Percentiles rank a stretch among this genome's conserved stretches.
Evolutionary conservation across 2,888 invertebrate species (phyloP).

Genomic region (Macropis europaea): DNA sequence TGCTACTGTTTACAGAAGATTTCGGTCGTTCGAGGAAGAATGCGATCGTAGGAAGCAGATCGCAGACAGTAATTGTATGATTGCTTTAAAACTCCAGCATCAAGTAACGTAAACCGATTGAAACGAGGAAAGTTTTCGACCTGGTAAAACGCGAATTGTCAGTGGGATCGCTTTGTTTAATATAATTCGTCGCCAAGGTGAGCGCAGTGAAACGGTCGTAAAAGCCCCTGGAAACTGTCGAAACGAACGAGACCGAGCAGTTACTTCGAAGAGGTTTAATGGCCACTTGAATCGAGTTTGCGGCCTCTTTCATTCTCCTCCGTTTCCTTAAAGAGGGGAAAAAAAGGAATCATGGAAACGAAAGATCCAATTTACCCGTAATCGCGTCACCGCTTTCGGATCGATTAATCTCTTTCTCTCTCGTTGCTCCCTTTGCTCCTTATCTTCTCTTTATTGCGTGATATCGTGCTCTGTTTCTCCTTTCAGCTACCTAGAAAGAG

Average conservation of each 20-base stretch:
- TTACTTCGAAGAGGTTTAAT: constrained; percentile 63
- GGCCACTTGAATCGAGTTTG: constrained; percentile 66
- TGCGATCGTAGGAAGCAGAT: too few species aligned
- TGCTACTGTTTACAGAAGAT: too few species aligned
- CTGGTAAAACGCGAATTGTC: not conserved
- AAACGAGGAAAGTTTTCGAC: not conserved
- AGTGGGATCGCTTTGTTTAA: constrained; percentile 40
- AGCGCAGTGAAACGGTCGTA: constrained; percentile 26
- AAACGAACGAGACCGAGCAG: constrained; percentile 57
- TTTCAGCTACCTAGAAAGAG: constrained; percentile 10
- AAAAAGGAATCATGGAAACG: constrained; percentile 46
- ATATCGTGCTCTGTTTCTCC: constrained; percentile 47
- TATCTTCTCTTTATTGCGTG: constrained; percentile 25
- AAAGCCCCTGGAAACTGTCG: constrained; percentile 50
- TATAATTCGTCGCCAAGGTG: constrained; percentile 29
- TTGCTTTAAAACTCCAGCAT: not conserved
- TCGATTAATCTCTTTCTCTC: constrained; percentile 66
- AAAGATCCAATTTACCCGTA: constrained; percentile 66
- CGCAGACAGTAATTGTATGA: too few species aligned
- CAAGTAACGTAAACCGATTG: not conserved
- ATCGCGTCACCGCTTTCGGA: constrained; percentile 65
- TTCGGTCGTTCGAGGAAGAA: too few species aligned
- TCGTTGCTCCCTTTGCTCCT: constrained; percentile 43
- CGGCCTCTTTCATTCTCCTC: constrained; percentile 45
- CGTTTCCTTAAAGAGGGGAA: constrained; percentile 11